A percentile compares a stretch with the other conserved stretches of the same genome.
Conservation (phyloP, 2,888 invertebrate genomes). For the Cephus spinipes region DNA sequence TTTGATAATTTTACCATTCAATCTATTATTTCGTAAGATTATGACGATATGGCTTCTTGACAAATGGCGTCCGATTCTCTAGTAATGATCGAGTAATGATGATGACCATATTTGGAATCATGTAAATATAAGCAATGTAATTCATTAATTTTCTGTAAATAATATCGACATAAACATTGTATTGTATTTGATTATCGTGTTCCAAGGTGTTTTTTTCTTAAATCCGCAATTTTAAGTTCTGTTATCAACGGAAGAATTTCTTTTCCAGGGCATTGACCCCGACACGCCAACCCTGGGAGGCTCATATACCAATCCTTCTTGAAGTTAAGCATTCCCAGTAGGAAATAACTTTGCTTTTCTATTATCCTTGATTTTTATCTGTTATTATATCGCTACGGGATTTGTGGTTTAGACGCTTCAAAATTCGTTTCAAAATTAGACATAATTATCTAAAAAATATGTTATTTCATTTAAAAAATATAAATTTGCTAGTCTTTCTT, state of each 20-base stretch:
- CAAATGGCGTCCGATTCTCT: background rate
- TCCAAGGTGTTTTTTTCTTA: background rate
- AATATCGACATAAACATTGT: background rate
- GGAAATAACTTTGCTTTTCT: background rate
- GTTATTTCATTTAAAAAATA: background rate
- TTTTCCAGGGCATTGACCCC: background rate
- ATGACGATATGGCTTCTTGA: background rate
- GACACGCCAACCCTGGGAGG: background rate
- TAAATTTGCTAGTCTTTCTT: background rate
- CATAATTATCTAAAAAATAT: no score
- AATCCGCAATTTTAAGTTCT: background rate
- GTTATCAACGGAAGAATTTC: background rate
- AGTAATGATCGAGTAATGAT: background rate
- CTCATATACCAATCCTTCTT: background rate
- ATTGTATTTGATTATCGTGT: background rate
- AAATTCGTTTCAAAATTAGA: no score
- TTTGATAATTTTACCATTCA: background rate
- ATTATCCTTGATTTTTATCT: background rate
- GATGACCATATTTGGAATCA: background rate
- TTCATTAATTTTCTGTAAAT: background rate
- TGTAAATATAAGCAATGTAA: background rate
- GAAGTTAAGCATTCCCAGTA: background rate
- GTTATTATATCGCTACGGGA: background rate
- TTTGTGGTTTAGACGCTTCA: no score
- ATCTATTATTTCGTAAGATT: background rate